Evolutionary conservation across 2,797 vertebrate genomes (phyloP), one percentile per base, ranked within the genome.

Genomic region (Ambastaia sidthimunki): DNA sequence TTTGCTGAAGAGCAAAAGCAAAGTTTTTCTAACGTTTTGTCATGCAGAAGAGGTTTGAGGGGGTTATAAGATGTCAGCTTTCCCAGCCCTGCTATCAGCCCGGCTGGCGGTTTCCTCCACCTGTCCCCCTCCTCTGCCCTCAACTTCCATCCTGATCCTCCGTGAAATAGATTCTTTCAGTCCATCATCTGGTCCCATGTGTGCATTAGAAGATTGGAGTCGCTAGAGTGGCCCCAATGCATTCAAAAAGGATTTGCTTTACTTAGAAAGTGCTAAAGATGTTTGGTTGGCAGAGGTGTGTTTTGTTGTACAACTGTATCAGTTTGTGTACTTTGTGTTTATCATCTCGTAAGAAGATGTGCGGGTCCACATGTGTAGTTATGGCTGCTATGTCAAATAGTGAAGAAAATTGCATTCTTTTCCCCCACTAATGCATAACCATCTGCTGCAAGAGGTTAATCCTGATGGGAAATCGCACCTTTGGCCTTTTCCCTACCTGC

Each of bases 161-260:
- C 23, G 23, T 50, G 76, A 74, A 84, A 79, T 75, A 52, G 83
- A 82, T 76, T 76, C 76, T 57, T 52, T 84, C 72, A 71, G 80
- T 75, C 80, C 76, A 76, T 82, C 83, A 57, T 77, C 47, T 62
- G 55, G 62, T 81, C 81, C 54, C 80, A 66, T 47, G 76, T 79
- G 76, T 68, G 80, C 83, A 75, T 81, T 71, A 55, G 60, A 69
- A 78, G 67, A 82, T 72, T 71, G 75, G 55, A 72, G 66, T 48
- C 31, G 18, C 57, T 68, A 10, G 57, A 55, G 48, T 52, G 21
- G 59, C 54, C 75, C 63, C 59, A 75, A 70, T 67, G 75, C 74
- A 68, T 82, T 75, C 71, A 76, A 67, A 78, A 47, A 68, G 83
- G 71, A 84, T 84, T 84, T 74, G 60, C 76, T 75, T 81, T 71